Conservation (phyloP, 35 echinoderm and acorn worm genomes). For the Ptychodera flava region DNA sequence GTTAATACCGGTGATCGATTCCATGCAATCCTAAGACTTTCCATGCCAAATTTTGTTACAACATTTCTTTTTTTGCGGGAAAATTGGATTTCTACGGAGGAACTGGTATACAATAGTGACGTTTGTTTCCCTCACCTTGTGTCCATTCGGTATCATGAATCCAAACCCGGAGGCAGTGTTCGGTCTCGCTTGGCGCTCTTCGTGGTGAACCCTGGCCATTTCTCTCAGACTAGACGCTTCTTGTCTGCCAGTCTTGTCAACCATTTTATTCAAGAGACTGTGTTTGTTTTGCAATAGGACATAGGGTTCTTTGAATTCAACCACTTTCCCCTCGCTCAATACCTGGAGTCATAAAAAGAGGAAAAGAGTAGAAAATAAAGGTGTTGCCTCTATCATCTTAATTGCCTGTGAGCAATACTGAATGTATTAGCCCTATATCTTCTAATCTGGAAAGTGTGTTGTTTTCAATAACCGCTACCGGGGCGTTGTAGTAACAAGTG, state of each 20-base stretch:
- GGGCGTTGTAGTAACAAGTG: too few species aligned
- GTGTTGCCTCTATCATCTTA: background rate
- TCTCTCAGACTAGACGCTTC: constrained; percentile 58
- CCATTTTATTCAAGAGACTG: constrained; percentile 45
- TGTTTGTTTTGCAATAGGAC: constrained; percentile 48
- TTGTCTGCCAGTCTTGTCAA: constrained; percentile 58
- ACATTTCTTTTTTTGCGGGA: background rate
- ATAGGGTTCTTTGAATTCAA: constrained; percentile 67
- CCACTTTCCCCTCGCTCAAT: constrained; percentile 61
- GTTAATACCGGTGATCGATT: background rate
- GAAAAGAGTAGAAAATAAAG: background rate
- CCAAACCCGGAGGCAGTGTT: background rate
- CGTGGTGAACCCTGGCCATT: constrained; percentile 51
- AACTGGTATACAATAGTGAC: background rate
- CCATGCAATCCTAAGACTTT: background rate
- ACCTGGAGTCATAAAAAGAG: constrained; percentile 57
- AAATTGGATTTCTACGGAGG: background rate
- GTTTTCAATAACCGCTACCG: background rate
- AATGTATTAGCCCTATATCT: background rate
- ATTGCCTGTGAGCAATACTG: background rate
- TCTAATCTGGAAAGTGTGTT: background rate
- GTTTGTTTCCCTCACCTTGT: background rate
- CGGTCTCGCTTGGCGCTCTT: constrained; percentile 28
- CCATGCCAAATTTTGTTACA: background rate
- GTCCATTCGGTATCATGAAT: background rate